Conservation (phyloP, 2,113 vertebrate genomes). For the Atractosteus spatula region DNA sequence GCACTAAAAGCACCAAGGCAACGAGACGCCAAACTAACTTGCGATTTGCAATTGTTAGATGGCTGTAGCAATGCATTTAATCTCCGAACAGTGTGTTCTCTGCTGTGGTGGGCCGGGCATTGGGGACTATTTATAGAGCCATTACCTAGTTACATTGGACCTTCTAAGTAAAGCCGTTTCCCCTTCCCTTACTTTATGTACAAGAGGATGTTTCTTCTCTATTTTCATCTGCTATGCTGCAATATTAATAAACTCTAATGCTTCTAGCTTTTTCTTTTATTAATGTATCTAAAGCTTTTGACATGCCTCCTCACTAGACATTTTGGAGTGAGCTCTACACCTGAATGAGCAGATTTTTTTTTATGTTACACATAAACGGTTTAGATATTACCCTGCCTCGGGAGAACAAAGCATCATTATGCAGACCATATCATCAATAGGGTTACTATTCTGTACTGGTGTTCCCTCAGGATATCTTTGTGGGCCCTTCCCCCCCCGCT, state of each 20-base stretch:
- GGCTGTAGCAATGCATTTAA: background rate
- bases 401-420: slow-evolving; percentile 11
- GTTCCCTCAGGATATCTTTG: slow-evolving; percentile 10
- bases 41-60: background rate
- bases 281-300: slow-evolving; percentile 9
- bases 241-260: slow-evolving; percentile 3
- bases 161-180: background rate
- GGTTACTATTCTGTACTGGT: background rate
- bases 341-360: slow-evolving; percentile 7
- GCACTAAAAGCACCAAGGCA: too few species aligned
- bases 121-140: background rate
- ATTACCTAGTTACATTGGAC: background rate
- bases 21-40: too few species aligned
- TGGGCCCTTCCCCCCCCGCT: background rate
- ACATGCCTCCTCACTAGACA: slow-evolving; percentile 3
- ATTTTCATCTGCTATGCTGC: background rate
- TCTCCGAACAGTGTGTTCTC: background rate
- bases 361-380: slow-evolving; percentile 13
- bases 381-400: slow-evolving; percentile 8
- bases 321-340: background rate
- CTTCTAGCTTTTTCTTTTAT: slow-evolving; percentile 9
- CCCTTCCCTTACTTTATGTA: too few species aligned
- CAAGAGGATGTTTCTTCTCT: background rate
- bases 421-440: slow-evolving; percentile 6
- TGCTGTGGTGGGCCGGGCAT: background rate